Base-by-base conservation (phyloP, 2,888 invertebrate species). In the Stomorhina lunata region DNA sequence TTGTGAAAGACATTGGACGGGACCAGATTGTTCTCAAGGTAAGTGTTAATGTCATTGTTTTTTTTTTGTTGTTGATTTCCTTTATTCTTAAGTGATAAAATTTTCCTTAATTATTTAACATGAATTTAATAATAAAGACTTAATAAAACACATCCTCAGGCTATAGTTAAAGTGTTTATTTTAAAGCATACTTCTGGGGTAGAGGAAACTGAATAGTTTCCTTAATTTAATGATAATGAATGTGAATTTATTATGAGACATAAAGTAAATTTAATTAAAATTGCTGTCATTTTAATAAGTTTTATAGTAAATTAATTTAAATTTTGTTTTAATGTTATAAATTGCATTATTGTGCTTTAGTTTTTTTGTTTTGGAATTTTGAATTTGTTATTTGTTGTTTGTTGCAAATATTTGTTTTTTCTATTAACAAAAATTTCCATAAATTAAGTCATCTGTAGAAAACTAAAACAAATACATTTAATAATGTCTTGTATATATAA, bases 21-120 rank as follows among this genome's bases (percentile, higher is more conserved):
- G 99, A 84, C 94, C 95, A 77, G 97, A 98, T 92, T 99, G 99
- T 91, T 96, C 97, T 65, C 96, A 98, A 95, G 97, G 98, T 95
- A 94, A 92, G 90, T 88, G 80, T 12, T 27, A 25, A 4, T 76
- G 63, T 59, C 75, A 71, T 73, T 72, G 55, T 61, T 48, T 61
- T 15, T 27, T 57, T 65, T 53, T 53, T 9, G 3, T 48, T 25
- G n/a, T n/a, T n/a, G n/a, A n/a, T n/a, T n/a, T n/a, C n/a, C n/a
- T n/a, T n/a, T n/a, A n/a, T n/a, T n/a, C n/a, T n/a, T n/a, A n/a
- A n/a, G n/a, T n/a, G n/a, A n/a, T n/a, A n/a, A n/a, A n/a, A n/a
- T n/a, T n/a, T n/a, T n/a, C n/a, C 37, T 76, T 50, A 57, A 66
- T 66, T 76, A 59, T 43, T 43, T 17, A 20, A 63, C 12, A 69